Percentiles rank a stretch among this genome's conserved stretches.
Evolutionary conservation across 2,888 invertebrate species (phyloP).

Genomic region (Hesperia comma): DNA sequence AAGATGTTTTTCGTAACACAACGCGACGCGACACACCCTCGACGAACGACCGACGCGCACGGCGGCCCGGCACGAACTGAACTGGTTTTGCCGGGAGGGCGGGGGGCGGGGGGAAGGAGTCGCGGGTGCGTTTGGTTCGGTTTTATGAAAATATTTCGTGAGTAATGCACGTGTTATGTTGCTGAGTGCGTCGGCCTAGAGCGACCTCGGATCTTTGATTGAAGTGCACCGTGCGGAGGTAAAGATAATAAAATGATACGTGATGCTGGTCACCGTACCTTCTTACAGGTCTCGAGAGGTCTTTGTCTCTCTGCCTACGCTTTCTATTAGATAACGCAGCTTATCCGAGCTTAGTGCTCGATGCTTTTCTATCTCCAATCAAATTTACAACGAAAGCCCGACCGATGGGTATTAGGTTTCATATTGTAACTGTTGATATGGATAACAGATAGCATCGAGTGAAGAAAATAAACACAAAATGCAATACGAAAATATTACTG

Average conservation of each 20-base stretch:
- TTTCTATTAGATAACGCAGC: slow-evolving; percentile 56
- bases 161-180: slow-evolving; percentile 84
- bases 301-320: slow-evolving; percentile 64
- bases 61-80: slow-evolving; percentile 81
- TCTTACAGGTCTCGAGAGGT: slow-evolving; percentile 50
- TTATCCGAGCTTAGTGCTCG: slow-evolving; percentile 54
- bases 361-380: slow-evolving; percentile 67
- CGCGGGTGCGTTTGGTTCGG: slow-evolving; percentile 80
- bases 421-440: slow-evolving; percentile 42
- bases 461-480: slow-evolving; percentile 26
- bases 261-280: slow-evolving; percentile 19
- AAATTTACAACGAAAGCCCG: slow-evolving; percentile 59
- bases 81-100: slow-evolving; percentile 74
- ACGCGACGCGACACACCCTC: slow-evolving; percentile 59
- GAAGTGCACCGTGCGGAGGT: slow-evolving; percentile 67
- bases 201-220: slow-evolving; percentile 78
- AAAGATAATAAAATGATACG: slow-evolving; percentile 61
- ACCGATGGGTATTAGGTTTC: slow-evolving; percentile 41
- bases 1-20: slow-evolving; percentile 78
- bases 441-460: slow-evolving; percentile 28
- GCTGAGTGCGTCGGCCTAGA: slow-evolving; percentile 79
- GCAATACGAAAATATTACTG: slow-evolving; percentile 20
- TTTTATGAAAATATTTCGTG: slow-evolving; percentile 84
- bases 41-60: slow-evolving; percentile 69
- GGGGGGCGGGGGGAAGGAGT: slow-evolving; percentile 56